Evolutionary conservation across 2,797 vertebrate genomes (phyloP), one percentile per base, ranked within the genome.

Genomic region (Neosilurus hyrtlii): DNA sequence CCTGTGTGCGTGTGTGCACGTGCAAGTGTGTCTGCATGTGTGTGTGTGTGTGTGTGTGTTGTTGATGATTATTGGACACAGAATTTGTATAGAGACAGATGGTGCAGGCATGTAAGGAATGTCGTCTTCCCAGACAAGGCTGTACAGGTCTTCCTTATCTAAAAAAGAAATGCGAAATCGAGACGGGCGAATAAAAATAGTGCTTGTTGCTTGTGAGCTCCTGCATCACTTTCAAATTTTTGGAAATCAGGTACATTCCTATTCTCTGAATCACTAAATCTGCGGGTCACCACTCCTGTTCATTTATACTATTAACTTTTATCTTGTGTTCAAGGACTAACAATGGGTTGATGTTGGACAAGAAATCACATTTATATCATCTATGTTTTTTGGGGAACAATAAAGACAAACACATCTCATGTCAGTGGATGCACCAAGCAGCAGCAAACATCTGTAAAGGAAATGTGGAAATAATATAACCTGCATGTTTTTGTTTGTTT

Each of bases 81-180:
- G 63, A 4, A 75, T 49, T 68, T 24, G 52, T 84, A 26, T 24
- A 82, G 83, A 73, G 63, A 85, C 57, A 81, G 62, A 86, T 87
- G 84, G 83, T 62, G 61, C 35, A 76, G 62, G 86, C 80, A 89
- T 92, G 88, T 86, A 76, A 91, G 86, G 90, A 92, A 93, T 93
- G 89, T 89, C 86, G 72, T 79, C 80, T 83, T 89, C 89, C 88
- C 86, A 90, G 89, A 90, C 79, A 85, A 16, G 83, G 37, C 86
- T 73, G 80, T 82, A 88, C 92, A 91, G 80, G 89, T 93, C 90
- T 87, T 82, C 88, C 86, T 84, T 75, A 26, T 84, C 86, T 83
- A 84, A 57, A 85, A 57, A 24, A 73, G 22, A 85, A 11, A 37
- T 20, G n/a, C 43, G 26, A 22, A 66, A 52, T 2, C 79, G 24